These are phyloP conservation scores for Catocala sponsa DNA, from an alignment of 2,888 invertebrate genomes.

Conservation along the genomic window DNA sequence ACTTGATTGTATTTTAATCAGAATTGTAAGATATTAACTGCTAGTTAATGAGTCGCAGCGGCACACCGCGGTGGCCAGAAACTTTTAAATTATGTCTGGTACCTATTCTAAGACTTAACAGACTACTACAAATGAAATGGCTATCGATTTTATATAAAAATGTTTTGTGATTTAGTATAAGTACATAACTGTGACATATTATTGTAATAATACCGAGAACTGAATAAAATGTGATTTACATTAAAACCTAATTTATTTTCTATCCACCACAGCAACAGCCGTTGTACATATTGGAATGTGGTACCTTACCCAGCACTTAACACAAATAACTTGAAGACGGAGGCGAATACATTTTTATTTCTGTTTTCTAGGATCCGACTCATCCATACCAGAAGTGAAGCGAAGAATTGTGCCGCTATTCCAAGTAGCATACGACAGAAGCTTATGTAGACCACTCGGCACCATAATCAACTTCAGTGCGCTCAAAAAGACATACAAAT, in stretches of 20 bases:
- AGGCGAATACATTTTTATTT: conserved; percentile 55
- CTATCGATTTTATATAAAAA: conserved; percentile 4
- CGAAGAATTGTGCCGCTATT: conserved; percentile 78
- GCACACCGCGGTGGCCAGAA: too few relatives aligned
- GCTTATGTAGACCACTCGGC: conserved; percentile 79
- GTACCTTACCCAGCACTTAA: conserved; percentile 23
- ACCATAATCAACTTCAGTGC: conserved; percentile 75
- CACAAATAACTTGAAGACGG: conserved; percentile 17
- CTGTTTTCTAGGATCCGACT: conserved; percentile 81
- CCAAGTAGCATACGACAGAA: conserved; percentile 83
- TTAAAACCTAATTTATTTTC: conserved; percentile 25
- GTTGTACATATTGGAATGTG: conserved; percentile 18
- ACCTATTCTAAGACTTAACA: too few relatives aligned
- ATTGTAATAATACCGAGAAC: conserved; percentile 12
- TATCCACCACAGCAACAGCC: background rate
- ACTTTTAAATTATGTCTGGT: too few relatives aligned
- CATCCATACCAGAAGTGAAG: conserved; percentile 58
- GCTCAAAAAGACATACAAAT: conserved; percentile 51
- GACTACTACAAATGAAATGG: background rate
- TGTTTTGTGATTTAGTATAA: conserved; percentile 2
- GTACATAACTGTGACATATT: background rate
- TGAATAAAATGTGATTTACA: conserved; percentile 37
- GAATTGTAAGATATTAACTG: too few relatives aligned
- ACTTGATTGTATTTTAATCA: too few relatives aligned
- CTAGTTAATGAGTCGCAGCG: too few relatives aligned